Evolutionary conservation across 2,797 vertebrate genomes (phyloP).

Genomic region (Microtus obscurus): DNA sequence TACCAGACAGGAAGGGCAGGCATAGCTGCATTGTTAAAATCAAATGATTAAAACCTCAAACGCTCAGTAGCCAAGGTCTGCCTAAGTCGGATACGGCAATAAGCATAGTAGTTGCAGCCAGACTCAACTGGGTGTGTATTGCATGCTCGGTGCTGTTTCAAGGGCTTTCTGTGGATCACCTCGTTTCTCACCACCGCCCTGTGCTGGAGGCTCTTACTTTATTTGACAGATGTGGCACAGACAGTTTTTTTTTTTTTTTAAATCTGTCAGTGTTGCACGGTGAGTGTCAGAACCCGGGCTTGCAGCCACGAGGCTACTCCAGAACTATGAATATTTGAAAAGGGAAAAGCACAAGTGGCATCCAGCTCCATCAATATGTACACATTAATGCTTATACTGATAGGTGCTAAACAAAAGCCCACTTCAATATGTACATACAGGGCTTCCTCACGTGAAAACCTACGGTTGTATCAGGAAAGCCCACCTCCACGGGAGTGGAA

Average conservation of each 20-base stretch:
- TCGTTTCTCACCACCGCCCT: neutral
- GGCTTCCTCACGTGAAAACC: neutral
- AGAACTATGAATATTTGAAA: neutral
- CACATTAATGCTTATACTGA: neutral
- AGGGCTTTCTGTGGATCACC: neutral
- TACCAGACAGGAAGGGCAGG: neutral
- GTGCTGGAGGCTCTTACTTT: neutral
- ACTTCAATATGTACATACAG: neutral
- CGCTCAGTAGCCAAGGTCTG: neutral
- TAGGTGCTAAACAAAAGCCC: neutral
- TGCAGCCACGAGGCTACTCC: neutral
- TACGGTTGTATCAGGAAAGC: neutral
- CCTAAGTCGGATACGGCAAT: neutral
- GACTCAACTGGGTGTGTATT: neutral
- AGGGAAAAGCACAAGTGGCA: neutral
- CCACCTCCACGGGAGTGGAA: neutral
- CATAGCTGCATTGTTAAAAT: neutral
- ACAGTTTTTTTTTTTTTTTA: neutral
- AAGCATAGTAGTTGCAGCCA: neutral
- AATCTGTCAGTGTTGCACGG: neutral
- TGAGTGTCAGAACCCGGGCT: neutral
- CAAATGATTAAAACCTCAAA: slow-evolving; percentile 51
- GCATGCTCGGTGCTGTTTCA: neutral
- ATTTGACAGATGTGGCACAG: slow-evolving; percentile 35
- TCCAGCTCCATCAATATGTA: neutral